Evolutionary conservation across 2,797 vertebrate genomes (phyloP).

Genomic region (Hyperoplus immaculatus): DNA sequence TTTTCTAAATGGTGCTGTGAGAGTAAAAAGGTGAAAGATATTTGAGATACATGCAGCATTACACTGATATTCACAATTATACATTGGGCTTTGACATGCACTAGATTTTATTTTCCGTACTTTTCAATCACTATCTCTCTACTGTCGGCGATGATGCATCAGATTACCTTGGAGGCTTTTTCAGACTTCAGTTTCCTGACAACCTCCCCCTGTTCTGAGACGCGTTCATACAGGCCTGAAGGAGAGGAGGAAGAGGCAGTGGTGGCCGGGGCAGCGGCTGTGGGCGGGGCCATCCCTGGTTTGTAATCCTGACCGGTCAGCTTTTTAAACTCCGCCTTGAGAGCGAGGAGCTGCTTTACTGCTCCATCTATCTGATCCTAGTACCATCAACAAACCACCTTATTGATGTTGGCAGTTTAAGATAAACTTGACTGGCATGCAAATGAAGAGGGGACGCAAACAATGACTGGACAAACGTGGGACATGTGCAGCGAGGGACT

Average conservation of each 20-base stretch:
- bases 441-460: conserved; percentile 3
- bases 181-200: conserved; percentile 88
- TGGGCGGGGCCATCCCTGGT: conserved; percentile 82
- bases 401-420: conserved; percentile 15
- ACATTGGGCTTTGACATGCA: background rate
- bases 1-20: background rate
- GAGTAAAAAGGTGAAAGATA: background rate
- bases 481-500: background rate
- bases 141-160: background rate
- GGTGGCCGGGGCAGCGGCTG: conserved; percentile 34
- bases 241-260: conserved; percentile 37
- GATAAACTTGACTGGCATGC: conserved; percentile 42
- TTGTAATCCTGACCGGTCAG: conserved; percentile 91
- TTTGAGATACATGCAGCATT: background rate
- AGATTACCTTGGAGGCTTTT: conserved; percentile 88
- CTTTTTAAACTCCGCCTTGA: conserved; percentile 91
- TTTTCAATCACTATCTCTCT: background rate
- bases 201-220: conserved; percentile 85
- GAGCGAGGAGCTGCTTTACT: conserved; percentile 88
- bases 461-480: background rate
- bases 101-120: background rate
- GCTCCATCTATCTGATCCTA: conserved; percentile 89
- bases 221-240: conserved; percentile 75
- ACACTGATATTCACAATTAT: background rate
- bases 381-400: conserved; percentile 68